Percentiles rank a stretch among this genome's conserved stretches.
Conservation (phyloP, 2,888 invertebrate genomes). For the Scrobipalpa costella region DNA sequence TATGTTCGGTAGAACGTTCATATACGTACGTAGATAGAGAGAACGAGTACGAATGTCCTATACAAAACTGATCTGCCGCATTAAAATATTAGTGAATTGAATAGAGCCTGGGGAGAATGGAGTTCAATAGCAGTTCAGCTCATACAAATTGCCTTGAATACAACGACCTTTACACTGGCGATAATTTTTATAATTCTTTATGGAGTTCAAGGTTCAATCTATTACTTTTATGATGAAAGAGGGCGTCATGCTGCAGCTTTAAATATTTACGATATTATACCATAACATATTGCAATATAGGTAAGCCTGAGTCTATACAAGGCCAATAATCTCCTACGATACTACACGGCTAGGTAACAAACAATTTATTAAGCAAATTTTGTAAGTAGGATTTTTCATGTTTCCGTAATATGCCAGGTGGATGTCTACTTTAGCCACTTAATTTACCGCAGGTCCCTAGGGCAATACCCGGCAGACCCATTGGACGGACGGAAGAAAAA, state of each 20-base stretch:
- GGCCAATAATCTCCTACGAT: no score
- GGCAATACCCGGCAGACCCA: conserved; percentile 9
- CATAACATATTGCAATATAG: neutral
- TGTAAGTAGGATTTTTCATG: neutral
- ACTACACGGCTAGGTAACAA: neutral
- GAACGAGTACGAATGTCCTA: no score
- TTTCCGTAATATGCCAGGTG: neutral
- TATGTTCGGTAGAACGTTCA: no score
- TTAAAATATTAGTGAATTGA: neutral
- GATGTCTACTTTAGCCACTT: neutral
- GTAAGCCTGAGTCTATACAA: no score
- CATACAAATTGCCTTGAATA: neutral
- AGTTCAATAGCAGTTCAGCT: neutral
- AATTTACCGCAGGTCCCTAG: conserved; percentile 11
- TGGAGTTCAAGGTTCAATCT: neutral
- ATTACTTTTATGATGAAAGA: neutral
- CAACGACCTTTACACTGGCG: neutral
- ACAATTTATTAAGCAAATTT: neutral
- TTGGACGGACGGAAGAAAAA: conserved; percentile 12
- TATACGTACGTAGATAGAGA: no score
- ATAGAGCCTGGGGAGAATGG: neutral
- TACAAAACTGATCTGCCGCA: neutral
- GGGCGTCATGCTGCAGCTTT: neutral
- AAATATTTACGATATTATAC: neutral
- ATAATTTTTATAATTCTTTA: neutral